Percentiles rank a stretch among this genome's conserved stretches.
Evolutionary conservation across 2,797 vertebrate genomes (phyloP).

Genomic region (Sebastes iracundus): DNA sequence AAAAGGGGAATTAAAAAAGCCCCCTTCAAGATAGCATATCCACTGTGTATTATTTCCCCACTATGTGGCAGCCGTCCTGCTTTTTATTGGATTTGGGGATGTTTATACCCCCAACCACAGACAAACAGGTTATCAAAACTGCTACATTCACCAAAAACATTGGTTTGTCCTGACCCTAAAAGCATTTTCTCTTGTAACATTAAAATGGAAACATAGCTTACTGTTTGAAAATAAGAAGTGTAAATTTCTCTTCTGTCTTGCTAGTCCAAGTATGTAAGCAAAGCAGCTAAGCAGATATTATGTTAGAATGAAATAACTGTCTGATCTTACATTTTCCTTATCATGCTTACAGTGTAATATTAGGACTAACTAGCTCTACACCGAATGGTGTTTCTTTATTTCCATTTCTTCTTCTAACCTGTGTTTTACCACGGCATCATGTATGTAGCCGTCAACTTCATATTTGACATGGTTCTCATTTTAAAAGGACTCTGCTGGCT

Average conservation of each 20-base stretch:
- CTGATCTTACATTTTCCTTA: background rate
- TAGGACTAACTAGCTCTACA: background rate
- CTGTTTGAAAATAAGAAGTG: background rate
- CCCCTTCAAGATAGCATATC: background rate
- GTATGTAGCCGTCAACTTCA: no score
- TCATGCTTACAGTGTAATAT: background rate
- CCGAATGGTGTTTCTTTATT: background rate
- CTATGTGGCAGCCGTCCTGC: background rate
- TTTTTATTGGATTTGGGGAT: background rate
- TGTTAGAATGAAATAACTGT: background rate
- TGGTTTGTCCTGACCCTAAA: background rate
- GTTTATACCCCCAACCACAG: background rate
- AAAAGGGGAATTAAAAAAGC: background rate
- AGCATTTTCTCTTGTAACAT: background rate
- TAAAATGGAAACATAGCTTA: background rate
- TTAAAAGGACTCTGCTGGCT: background rate
- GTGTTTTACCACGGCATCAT: no score
- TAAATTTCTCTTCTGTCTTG: background rate
- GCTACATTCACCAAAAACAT: background rate
- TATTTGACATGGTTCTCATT: background rate
- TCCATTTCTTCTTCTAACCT: background rate
- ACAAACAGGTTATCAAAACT: background rate
- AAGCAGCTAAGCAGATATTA: background rate
- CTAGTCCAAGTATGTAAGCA: background rate
- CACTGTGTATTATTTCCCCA: background rate